Base-by-base conservation (phyloP, 2,113 vertebrate species). In the Onychostruthus taczanowskii region DNA sequence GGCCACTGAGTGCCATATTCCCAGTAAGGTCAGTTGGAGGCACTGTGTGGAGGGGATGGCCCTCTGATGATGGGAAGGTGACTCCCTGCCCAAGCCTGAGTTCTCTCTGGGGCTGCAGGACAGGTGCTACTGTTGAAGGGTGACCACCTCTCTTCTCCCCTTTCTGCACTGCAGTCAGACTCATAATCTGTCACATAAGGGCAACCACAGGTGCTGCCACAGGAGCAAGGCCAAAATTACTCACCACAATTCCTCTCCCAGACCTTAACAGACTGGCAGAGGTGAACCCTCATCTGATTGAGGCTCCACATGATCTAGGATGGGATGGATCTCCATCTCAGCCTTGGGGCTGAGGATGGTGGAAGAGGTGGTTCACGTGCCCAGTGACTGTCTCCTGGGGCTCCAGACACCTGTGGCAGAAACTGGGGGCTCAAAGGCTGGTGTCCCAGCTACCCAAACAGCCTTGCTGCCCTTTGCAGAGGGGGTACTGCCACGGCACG, bases 401-500 rank as follows among this genome's bases (percentile, higher is more conserved):
- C 15, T 86, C 50, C 50, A 81, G 31, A n/a, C 1, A 5, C 10
- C 33, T 2, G 14, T 53, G 41, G 13, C 46, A 92, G 53, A 56
- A 87, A n/a, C 44, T 46, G 67, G 26, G 62, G 35, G 44, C 58
- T 79, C n/a, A n/a, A 52, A 39, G 1, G 2, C 39, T 67, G 39
- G 44, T 31, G 1, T 91, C 20, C 63, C 33, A 33, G 26, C 61
- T 44, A 55, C 33, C 26, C 1, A 1, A 83, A 53, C 15, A 69
- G 41, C 55, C 5, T 2, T 43, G 30, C 46, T 55, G 43, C 47
- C 35, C 3, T 2, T 44, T 2, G 0, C 47, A 76, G 52, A 35
- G 39, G 3, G 3, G 26, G 3, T 39, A 50, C 33, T 64, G n/a
- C 30, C 8, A 6, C 0, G 1, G 43, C 27, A 64, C 0, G 8